These are phyloP conservation scores for Archilochus colubris DNA, from an alignment of 2,113 vertebrate genomes.

Conservation along the genomic window DNA sequence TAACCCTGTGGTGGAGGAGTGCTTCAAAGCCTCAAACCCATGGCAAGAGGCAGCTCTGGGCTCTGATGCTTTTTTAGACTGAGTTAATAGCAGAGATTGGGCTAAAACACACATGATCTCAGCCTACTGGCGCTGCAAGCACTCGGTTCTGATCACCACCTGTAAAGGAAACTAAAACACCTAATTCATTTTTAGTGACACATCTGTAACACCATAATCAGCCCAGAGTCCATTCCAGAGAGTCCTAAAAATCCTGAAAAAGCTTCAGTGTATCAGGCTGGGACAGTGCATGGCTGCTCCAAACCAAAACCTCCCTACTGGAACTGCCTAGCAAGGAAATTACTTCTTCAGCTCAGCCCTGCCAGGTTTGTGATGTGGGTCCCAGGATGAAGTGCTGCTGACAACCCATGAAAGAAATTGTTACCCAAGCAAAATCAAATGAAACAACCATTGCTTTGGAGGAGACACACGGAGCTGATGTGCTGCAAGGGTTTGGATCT, in stretches of 20 bases:
- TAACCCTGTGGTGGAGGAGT: not conserved
- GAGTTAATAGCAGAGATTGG: not conserved
- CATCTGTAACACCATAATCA: not conserved
- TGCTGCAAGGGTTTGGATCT: not conserved
- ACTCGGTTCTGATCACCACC: not conserved
- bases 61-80: not conserved
- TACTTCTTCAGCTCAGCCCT: not conserved
- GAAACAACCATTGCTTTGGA: not conserved
- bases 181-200: slow-evolving; percentile 18
- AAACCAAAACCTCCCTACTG: not conserved
- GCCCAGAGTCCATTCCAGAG: not conserved
- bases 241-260: not conserved
- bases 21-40: not conserved
- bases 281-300: not conserved
- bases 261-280: not conserved
- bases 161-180: not conserved
- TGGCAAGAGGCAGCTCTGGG: not conserved
- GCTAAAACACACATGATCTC: not conserved
- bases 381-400: not conserved
- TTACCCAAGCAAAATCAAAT: slow-evolving; percentile 27
- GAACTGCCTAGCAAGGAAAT: not conserved
- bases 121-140: not conserved
- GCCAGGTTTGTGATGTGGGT: not conserved
- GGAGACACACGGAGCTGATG: not conserved
- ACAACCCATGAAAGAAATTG: not conserved